These are phyloP conservation scores for Phylloscopus whistleri DNA, from an alignment of 2,113 vertebrate genomes.

Conservation along the genomic window DNA sequence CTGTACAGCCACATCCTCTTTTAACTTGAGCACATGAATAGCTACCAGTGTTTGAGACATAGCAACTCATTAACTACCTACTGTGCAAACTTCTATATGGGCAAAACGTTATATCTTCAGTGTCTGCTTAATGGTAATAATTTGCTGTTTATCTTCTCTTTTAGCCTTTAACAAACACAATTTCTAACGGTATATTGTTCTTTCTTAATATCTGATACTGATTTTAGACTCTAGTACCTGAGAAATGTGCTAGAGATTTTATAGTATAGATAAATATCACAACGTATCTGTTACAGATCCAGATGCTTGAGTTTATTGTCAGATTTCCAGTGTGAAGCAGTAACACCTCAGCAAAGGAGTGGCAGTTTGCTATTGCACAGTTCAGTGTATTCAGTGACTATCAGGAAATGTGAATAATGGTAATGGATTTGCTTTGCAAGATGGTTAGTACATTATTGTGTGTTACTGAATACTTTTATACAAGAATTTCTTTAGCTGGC, in stretches of 20 bases:
- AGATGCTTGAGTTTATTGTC: background rate
- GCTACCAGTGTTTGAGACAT: background rate
- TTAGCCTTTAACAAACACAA: background rate
- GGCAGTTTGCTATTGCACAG: background rate
- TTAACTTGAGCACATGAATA: background rate
- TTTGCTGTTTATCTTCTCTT: background rate
- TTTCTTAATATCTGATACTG: background rate
- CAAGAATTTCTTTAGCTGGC: background rate
- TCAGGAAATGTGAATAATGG: background rate
- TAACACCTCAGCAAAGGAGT: background rate
- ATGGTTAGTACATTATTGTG: background rate
- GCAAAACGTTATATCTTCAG: background rate
- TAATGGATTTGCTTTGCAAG: background rate
- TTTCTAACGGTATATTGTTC: background rate
- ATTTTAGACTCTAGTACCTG: background rate
- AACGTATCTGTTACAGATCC: background rate
- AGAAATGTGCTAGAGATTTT: background rate
- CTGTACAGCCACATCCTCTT: background rate
- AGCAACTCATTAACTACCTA: background rate
- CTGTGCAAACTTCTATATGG: too few species aligned
- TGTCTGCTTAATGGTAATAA: background rate
- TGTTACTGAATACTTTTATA: background rate
- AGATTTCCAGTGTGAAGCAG: background rate
- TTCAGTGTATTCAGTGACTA: background rate
- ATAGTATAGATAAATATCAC: background rate